A percentile compares a stretch with the other conserved stretches of the same genome.
phyloP scores from a whole-genome alignment of 2,113 vertebrate genomes.

The Nothobranchius furzeri region DNA sequence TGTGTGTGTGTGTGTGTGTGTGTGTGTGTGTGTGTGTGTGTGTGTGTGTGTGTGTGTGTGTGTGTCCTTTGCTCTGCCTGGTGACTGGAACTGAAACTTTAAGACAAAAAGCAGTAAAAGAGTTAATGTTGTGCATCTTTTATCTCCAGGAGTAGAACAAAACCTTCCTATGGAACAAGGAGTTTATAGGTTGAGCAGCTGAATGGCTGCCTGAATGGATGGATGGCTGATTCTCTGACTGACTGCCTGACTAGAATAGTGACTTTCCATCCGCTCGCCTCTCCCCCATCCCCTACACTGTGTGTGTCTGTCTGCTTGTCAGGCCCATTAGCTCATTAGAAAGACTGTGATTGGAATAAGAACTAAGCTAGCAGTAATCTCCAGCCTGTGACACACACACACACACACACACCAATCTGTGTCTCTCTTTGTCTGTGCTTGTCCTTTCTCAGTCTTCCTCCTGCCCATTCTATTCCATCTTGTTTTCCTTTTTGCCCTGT shows the following conservation, averaged over 20 bases:
- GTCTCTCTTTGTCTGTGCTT: slow-evolving; percentile 48
- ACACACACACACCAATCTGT: slow-evolving; percentile 41
- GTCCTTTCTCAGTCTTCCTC: slow-evolving; percentile 54
- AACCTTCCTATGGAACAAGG: slow-evolving; percentile 31
- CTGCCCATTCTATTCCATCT: slow-evolving; percentile 25
- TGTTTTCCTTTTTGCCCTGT: slow-evolving; percentile 20
- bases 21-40: too few species aligned
- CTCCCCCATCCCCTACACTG: slow-evolving; percentile 46
- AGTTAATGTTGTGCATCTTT: slow-evolving; percentile 36
- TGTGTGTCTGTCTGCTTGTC: slow-evolving; percentile 70
- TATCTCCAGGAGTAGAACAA: slow-evolving; percentile 46
- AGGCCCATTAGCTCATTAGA: slow-evolving; percentile 74
- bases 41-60: too few species aligned
- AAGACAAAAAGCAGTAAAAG: slow-evolving; percentile 13
- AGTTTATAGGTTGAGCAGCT: slow-evolving; percentile 53
- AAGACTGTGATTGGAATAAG: slow-evolving; percentile 71
- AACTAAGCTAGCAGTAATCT: slow-evolving; percentile 63
- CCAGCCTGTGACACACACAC: slow-evolving; percentile 47
- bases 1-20: too few species aligned
- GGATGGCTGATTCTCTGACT: slow-evolving; percentile 43
- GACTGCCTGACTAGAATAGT: slow-evolving; percentile 48
- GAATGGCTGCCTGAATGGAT: slow-evolving; percentile 50
- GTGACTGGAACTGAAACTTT: background rate
- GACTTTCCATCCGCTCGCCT: slow-evolving; percentile 47
- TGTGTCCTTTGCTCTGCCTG: too few species aligned